A percentile compares a stretch with the other conserved stretches of the same genome.
These are phyloP conservation scores for Antrozous pallidus DNA, from an alignment of 2,797 vertebrate species.

Conservation along the genomic window DNA sequence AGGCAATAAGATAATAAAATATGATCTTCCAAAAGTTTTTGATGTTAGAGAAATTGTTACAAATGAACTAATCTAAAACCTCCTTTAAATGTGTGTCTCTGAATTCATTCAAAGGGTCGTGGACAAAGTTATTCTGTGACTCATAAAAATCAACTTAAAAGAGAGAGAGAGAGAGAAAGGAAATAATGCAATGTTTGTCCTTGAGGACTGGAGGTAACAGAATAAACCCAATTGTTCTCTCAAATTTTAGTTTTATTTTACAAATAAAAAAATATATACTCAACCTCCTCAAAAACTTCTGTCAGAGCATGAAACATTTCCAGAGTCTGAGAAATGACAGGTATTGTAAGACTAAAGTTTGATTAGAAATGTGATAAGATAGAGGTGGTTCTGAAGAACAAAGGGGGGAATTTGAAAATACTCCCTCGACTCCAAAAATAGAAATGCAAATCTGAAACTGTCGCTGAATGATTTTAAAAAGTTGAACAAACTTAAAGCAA, in stretches of 20 bases:
- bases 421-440: slow-evolving; percentile 63
- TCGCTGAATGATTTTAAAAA: slow-evolving; percentile 45
- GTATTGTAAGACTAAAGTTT: slow-evolving; percentile 58
- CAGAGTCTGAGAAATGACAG: slow-evolving; percentile 47
- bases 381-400: slow-evolving; percentile 49
- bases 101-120: not conserved
- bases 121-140: not conserved
- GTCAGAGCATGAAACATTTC: not conserved
- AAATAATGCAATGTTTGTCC: not conserved
- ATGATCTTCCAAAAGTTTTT: not conserved
- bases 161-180: not conserved
- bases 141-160: slow-evolving; percentile 32
- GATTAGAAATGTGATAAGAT: slow-evolving; percentile 52
- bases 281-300: not conserved
- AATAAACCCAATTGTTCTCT: slow-evolving; percentile 26
- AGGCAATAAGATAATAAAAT: not conserved
- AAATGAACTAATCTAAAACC: not conserved
- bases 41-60: not conserved
- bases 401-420: slow-evolving; percentile 35
- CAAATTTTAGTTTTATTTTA: slow-evolving; percentile 16
- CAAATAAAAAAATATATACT: not conserved
- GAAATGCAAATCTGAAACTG: slow-evolving; percentile 64
- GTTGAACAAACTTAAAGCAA: slow-evolving; percentile 49
- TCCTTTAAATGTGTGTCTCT: not conserved
- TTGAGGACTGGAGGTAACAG: not conserved